Conservation (phyloP, 2,113 vertebrate species). For the Aegithalos caudatus region DNA sequence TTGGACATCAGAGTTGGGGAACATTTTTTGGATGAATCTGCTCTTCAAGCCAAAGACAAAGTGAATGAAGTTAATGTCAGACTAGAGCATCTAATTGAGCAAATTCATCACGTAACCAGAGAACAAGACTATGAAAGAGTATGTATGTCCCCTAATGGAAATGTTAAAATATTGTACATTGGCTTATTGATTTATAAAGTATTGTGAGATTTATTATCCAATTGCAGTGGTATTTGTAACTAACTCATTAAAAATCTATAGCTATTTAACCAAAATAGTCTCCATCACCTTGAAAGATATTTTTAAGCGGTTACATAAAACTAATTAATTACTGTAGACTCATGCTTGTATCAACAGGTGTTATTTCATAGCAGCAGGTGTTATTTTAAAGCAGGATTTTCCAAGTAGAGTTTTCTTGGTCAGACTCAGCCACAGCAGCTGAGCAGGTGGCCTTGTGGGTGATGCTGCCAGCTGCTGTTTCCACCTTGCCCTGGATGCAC, state of each 20-base stretch:
- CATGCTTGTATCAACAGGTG: not conserved
- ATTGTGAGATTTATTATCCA: not conserved
- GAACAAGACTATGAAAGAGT: conserved; percentile 91
- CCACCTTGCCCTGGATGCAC: not conserved
- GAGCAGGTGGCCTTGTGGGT: not conserved
- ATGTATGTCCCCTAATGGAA: conserved; percentile 1
- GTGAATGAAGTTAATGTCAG: conserved; percentile 76
- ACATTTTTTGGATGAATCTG: conserved; percentile 72
- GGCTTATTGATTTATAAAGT: not conserved
- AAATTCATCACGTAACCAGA: conserved; percentile 81
- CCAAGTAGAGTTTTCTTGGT: not conserved
- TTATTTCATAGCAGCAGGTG: not conserved
- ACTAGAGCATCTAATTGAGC: conserved; percentile 79
- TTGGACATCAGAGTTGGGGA: conserved; percentile 87
- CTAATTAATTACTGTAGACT: not conserved
- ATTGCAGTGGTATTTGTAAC: not conserved
- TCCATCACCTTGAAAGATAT: not conserved
- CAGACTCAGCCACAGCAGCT: not conserved
- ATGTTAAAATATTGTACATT: not conserved
- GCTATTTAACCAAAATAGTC: not conserved
- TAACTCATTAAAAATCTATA: not conserved
- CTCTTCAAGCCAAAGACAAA: conserved; percentile 80
- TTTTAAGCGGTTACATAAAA: not conserved
- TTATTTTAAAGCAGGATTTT: not conserved
- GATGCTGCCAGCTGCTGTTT: not conserved